Evolutionary conservation across 2,888 invertebrate genomes (phyloP), one percentile per base, ranked within the genome.

Genomic region (Synanthedon tipuliformis): DNA sequence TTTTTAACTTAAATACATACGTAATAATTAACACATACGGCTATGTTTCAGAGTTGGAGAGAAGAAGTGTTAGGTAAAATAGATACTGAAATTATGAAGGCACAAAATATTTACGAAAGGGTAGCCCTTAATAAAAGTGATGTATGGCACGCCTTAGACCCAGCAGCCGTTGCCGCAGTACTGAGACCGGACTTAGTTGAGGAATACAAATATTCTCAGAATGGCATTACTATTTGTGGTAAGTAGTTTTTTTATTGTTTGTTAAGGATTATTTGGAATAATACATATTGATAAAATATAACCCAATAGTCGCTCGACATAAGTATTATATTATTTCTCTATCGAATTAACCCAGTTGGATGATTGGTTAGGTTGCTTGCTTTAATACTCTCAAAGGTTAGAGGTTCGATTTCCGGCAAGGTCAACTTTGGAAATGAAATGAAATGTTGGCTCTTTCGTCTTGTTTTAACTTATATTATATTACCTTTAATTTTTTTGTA

Each of bases 201-300:
- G 0, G 78, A 82, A 52, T 81, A 75, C 54, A 78, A 67, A 55
- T 83, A 78, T 61, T 72, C 79, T 0, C 77, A 72, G 54, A 75
- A 81, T 48, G 69, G 70, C 58, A 83, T 85, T n/a, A 63, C 60
- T 41, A 54, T 77, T 48, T 83, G 80, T 59, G 83, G 85, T 84
- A 55, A 63, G 64, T 55, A 15, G 4, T 41, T 34, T 45, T n/a
- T 45, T 45, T 13, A 41, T 7, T 45, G 12, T 3, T 41, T 41
- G 1, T n/a, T 12, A 11, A 1, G 13, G 13, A 41, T n/a, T 12
- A 0, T 13, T n/a, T 41, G 3, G 1, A n/a, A 10, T 11, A 12
- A 11, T 12, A 10, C 7, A 41, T 11, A 41, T 41, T 7, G 27
- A 27, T 41, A 41, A 41, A 41, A n/a, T n/a, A 11, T 41, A 41